Percentiles rank a stretch among this genome's conserved stretches.
Conservation (phyloP, 2,797 vertebrate genomes). For the Characodon lateralis region DNA sequence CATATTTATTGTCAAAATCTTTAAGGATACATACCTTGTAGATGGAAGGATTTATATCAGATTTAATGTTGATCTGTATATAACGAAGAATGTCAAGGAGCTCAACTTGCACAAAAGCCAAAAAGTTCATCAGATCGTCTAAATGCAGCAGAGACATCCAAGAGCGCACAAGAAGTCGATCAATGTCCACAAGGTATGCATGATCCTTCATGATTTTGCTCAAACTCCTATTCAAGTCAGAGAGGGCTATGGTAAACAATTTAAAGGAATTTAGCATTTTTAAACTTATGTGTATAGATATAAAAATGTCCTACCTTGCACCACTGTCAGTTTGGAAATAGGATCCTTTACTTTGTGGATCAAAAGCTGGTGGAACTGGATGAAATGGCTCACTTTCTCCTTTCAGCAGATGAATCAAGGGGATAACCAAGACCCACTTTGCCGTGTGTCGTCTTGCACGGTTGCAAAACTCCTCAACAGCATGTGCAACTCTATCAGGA, state of each 20-base stretch:
- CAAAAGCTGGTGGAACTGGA: conserved; percentile 5
- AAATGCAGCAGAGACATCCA: conserved; percentile 43
- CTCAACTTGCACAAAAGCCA: background rate
- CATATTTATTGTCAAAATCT: background rate
- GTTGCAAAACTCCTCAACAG: conserved; percentile 11
- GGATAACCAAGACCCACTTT: conserved; percentile 39
- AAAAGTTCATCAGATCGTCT: conserved; percentile 10
- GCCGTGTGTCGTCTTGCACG: accelerated
- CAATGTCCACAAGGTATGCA: conserved; percentile 28
- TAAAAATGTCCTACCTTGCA: conserved; percentile 3
- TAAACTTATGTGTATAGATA: accelerated
- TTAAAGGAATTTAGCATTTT: background rate
- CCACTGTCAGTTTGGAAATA: accelerated
- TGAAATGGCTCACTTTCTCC: conserved; percentile 47
- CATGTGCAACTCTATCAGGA: conserved; percentile 30
- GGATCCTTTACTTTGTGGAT: background rate
- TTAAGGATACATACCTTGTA: background rate
- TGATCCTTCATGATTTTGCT: conserved; percentile 7
- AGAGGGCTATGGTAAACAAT: background rate
- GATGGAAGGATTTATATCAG: accelerated
- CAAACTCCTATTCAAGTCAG: background rate
- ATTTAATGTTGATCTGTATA: background rate
- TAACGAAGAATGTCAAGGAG: conserved; percentile 32
- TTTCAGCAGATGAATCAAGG: conserved; percentile 51
- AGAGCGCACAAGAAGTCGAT: conserved; percentile 16